Percentiles rank a stretch among this genome's conserved stretches.
Evolutionary conservation across 2,113 vertebrate genomes (phyloP).

Genomic region (Pseudopodoces humilis): DNA sequence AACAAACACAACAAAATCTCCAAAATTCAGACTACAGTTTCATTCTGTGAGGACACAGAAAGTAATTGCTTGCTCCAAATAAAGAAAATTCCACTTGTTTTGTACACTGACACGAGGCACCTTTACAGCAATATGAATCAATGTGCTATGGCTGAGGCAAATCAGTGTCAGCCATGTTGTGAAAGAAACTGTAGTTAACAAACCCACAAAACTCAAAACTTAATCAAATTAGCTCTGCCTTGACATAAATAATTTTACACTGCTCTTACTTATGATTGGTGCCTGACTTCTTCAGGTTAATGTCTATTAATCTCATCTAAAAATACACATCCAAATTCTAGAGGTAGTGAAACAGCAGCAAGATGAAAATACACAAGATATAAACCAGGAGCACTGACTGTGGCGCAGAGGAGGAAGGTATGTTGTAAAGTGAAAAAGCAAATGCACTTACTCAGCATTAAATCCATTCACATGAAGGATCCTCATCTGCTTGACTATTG

Average conservation of each 20-base stretch:
- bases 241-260: background rate
- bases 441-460: slow-evolving; percentile 94
- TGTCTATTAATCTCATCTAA: background rate
- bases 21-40: background rate
- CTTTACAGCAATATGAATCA: slow-evolving; percentile 42
- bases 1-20: background rate
- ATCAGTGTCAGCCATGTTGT: slow-evolving; percentile 48
- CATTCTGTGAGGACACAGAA: background rate
- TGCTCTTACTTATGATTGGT: background rate
- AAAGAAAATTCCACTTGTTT: background rate
- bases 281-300: background rate
- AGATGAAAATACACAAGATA: background rate
- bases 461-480: slow-evolving; percentile 98
- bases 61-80: background rate
- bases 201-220: background rate
- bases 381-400: background rate
- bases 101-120: background rate
- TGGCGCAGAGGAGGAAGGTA: background rate
- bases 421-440: background rate
- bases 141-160: slow-evolving; percentile 3
- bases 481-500: slow-evolving; percentile 97
- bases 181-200: slow-evolving; percentile 50
- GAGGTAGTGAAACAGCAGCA: background rate
- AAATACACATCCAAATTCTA: background rate
- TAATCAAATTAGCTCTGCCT: slow-evolving; percentile 8